Base-by-base conservation (phyloP, 2,888 invertebrate species). In the Cerastis rubricosa region DNA sequence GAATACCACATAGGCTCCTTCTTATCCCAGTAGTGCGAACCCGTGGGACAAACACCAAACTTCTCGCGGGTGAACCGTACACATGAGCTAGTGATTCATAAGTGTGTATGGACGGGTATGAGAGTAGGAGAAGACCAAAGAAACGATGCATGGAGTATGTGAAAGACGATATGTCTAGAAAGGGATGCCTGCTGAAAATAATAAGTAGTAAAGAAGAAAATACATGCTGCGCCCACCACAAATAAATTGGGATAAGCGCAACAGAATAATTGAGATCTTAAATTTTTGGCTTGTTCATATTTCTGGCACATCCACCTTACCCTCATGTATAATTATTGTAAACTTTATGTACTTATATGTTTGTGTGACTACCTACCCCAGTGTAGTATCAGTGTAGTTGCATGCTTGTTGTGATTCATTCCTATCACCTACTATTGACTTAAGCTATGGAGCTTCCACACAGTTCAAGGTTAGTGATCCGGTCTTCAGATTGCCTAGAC, bases 311-410 rank as follows among this genome's bases (percentile, higher is more conserved):
- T 77, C 51, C 57, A 78, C 64, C 14, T 77, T 65, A 40, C 57
- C 22, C 22, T 22, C 19, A 12, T n/a, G 22, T 65, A 57, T 75
- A 73, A 81, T 29, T 81, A 81, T 29, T 81, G 82, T 82, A 83
- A 64, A 78, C 57, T 83, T 77, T 51, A 59, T 51, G 78, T 78
- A 77, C 78, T 82, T 76, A 1, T 74, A n/a, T 35, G 22, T 65
- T 83, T 83, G 49, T 59, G 8, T 65, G 5, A 25, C 47, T 59
- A 35, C 47, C 77, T 57, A 49, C 64, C 64, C 49, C 35, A 35
- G 14, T 71, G 25, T 19, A 43, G 7, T 57, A 12, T 59, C 29
- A 35, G 22, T 17, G 35, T 6, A 22, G 11, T 61, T 8, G 35
- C 73, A 76, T 63, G 74, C 81, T 35, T 61, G 9, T 7, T 75